Evolutionary conservation across 2,888 invertebrate species (phyloP).

Genomic region (Epinotia brunnichana): DNA sequence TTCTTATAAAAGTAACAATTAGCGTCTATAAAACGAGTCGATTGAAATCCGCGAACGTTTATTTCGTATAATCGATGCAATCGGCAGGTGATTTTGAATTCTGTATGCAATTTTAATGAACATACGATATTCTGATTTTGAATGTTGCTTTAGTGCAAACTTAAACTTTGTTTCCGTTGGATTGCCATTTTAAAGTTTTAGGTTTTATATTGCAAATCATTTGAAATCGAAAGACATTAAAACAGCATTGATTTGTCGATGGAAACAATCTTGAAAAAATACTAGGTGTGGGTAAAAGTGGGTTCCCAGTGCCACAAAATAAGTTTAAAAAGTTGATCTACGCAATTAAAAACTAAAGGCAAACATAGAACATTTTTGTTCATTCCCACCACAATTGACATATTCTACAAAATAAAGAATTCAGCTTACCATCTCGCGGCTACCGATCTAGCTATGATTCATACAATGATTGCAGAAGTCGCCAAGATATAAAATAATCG

Average conservation of each 20-base stretch:
- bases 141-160: background rate
- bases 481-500: conserved; percentile 32
- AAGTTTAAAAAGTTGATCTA: background rate
- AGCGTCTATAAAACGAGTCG: conserved; percentile 71
- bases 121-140: background rate
- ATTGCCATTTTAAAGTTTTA: no score
- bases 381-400: background rate
- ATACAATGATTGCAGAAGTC: conserved; percentile 33
- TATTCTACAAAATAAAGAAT: background rate
- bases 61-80: conserved; percentile 64
- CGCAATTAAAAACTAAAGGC: background rate
- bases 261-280: no score
- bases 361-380: background rate
- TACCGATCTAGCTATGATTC: conserved; percentile 6
- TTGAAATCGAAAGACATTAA: no score
- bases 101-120: conserved; percentile 7
- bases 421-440: conserved; percentile 7
- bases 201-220: no score
- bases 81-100: conserved; percentile 36
- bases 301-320: background rate
- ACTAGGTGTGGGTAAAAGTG: no score
- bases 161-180: background rate
- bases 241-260: no score
- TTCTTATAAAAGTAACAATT: conserved; percentile 75
- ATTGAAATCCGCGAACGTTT: conserved; percentile 56